phyloP scores from a whole-genome alignment of 2,797 vertebrate genomes.

The Eidolon dupreanum region DNA sequence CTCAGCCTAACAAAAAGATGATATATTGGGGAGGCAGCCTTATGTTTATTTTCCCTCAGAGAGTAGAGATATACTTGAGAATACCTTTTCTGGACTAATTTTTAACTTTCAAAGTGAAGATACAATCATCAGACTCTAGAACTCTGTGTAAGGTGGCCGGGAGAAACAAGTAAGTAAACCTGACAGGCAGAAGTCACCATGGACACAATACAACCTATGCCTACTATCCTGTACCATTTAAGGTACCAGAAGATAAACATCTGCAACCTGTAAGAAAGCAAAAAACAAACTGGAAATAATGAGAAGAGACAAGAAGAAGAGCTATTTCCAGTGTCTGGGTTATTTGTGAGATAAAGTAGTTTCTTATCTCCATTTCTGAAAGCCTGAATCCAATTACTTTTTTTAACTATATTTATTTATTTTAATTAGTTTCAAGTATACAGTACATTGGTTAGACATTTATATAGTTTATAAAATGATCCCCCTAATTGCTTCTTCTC shows the following conservation, averaged over 20 bases:
- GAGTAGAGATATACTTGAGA: not conserved
- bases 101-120: not conserved
- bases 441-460: no score
- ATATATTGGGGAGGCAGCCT: not conserved
- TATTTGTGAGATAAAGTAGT: constrained; percentile 2
- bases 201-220: not conserved
- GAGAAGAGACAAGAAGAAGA: not conserved
- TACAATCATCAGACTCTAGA: not conserved
- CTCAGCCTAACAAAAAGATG: not conserved
- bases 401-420: not conserved
- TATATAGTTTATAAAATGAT: no score
- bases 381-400: constrained; percentile 29
- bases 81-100: not conserved
- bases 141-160: not conserved
- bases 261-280: not conserved
- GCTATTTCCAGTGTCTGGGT: not conserved
- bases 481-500: no score
- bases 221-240: not conserved
- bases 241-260: constrained; percentile 17
- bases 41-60: not conserved
- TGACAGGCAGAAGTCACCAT: not conserved
- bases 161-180: not conserved
- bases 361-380: constrained; percentile 32
- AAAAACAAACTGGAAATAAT: constrained; percentile 27
- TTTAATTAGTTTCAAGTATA: no score